These are phyloP conservation scores for Mimas tiliae DNA, from an alignment of 2,888 invertebrate species.

Conservation along the genomic window DNA sequence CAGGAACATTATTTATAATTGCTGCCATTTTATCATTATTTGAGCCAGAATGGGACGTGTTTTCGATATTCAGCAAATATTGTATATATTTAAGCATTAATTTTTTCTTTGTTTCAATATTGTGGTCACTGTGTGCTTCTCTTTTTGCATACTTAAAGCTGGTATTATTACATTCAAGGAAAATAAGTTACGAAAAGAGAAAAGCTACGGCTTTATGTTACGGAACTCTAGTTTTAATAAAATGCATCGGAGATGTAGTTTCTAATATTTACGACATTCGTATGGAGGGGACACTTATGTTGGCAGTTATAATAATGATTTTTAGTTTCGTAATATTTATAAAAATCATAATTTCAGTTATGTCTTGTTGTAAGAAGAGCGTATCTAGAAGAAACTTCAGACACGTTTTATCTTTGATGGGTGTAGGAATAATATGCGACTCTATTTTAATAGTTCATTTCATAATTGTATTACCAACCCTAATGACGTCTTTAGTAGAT, in stretches of 20 bases:
- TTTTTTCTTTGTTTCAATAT: constrained; percentile 32
- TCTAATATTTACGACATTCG: neutral
- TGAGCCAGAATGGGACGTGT: neutral
- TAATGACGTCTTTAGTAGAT: neutral
- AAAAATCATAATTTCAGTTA: constrained; percentile 35
- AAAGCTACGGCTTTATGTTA: constrained; percentile 35
- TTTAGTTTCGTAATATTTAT: constrained; percentile 38
- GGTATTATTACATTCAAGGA: constrained; percentile 36
- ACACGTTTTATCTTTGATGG: constrained; percentile 40
- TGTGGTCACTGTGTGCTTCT: constrained; percentile 39
- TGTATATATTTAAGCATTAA: neutral
- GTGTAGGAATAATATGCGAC: constrained; percentile 43
- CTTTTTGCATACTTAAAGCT: constrained; percentile 41
- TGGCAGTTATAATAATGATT: constrained; percentile 31
- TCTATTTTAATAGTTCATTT: constrained; percentile 21
- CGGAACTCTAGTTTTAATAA: constrained; percentile 23
- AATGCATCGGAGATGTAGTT: constrained; percentile 15
- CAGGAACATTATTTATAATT: constrained; percentile 38
- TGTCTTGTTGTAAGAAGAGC: constrained; percentile 38
- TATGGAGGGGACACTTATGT: neutral
- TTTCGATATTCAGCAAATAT: neutral
- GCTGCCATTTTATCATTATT: neutral
- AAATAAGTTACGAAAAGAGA: constrained; percentile 35
- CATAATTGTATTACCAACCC: neutral
- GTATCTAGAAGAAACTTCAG: constrained; percentile 35